phyloP scores from a whole-genome alignment of 2,113 vertebrate genomes.

The Stictonetta naevosa region DNA sequence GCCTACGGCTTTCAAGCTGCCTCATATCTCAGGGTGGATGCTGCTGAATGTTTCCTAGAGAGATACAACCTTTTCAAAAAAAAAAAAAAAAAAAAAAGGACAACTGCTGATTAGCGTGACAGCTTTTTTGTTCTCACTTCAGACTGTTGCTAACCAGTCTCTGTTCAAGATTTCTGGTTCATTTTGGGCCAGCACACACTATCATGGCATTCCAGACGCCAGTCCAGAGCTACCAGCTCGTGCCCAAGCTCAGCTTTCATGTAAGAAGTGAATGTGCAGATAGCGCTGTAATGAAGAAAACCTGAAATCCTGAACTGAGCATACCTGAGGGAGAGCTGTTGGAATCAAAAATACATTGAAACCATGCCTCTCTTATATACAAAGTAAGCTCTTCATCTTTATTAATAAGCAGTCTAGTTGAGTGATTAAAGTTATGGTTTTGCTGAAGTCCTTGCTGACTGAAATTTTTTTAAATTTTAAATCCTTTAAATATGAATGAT shows the following conservation, averaged over 20 bases:
- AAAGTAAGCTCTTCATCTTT: not conserved
- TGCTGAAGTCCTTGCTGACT: not conserved
- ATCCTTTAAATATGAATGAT: not conserved
- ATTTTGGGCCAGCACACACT: not conserved
- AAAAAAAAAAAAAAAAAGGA: not conserved
- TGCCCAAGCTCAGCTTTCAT: not conserved
- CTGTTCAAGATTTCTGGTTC: not conserved
- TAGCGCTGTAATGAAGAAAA: not conserved
- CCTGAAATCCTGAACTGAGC: not conserved
- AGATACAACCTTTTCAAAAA: not conserved
- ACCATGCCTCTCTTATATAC: not conserved
- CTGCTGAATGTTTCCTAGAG: not conserved
- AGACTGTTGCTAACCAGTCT: fast-evolving
- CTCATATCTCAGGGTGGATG: not conserved
- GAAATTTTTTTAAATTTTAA: not conserved
- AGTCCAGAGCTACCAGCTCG: fast-evolving
- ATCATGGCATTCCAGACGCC: not conserved
- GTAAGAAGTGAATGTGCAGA: not conserved
- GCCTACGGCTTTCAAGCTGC: not conserved
- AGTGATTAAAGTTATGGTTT: not conserved
- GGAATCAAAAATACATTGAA: not conserved
- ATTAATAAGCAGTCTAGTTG: not conserved
- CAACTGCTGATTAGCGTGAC: not conserved
- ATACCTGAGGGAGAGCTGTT: not conserved
- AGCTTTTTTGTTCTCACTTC: not conserved